A percentile compares a stretch with the other conserved stretches of the same genome.
Evolutionary conservation across 2,888 invertebrate genomes (phyloP).

Genomic region (Sericinus montela): DNA sequence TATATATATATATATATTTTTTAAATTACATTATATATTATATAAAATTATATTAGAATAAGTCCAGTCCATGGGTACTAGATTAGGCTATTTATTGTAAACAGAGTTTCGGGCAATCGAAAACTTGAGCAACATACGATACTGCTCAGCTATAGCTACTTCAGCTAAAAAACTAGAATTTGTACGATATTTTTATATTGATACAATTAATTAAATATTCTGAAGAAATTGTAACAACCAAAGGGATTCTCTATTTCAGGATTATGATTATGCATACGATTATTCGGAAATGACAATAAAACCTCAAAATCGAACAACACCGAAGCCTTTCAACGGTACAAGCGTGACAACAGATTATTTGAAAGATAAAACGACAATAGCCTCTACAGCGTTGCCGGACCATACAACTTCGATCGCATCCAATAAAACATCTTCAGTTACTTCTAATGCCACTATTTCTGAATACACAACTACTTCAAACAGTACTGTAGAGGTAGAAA

Average conservation of each 20-base stretch:
- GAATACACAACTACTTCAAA: constrained; percentile 27
- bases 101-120: too few species aligned
- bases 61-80: too few species aligned
- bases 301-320: constrained; percentile 71
- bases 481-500: constrained; percentile 23
- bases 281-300: constrained; percentile 86
- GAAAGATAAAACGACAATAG: constrained; percentile 36
- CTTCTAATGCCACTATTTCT: constrained; percentile 19
- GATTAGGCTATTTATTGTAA: too few species aligned
- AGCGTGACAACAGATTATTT: constrained; percentile 30
- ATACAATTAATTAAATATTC: too few species aligned
- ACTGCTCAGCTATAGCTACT: too few species aligned
- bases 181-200: too few species aligned
- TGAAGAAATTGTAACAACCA: too few species aligned
- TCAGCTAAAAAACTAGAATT: too few species aligned
- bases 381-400: constrained; percentile 26
- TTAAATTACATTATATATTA: too few species aligned
- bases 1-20: too few species aligned
- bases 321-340: constrained; percentile 56
- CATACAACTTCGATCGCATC: constrained; percentile 25
- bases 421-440: constrained; percentile 14
- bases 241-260: constrained; percentile 63
- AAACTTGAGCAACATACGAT: too few species aligned
- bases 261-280: constrained; percentile 86
- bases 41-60: too few species aligned